phyloP scores from a whole-genome alignment of 2,888 invertebrate genomes.

The Mechanitis messenoides region DNA sequence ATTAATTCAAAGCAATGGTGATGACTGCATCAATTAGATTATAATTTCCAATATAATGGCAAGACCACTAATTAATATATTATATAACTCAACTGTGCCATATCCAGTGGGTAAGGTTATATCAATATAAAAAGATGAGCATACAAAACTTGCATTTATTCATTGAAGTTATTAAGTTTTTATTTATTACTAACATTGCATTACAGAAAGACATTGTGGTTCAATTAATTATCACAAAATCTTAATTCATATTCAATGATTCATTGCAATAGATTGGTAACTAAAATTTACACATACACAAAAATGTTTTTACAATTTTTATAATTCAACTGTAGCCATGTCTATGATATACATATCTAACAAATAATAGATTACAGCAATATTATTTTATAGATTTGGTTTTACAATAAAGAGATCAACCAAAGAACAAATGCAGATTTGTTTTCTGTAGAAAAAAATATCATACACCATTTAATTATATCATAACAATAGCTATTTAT shows the following conservation, averaged over 20 bases:
- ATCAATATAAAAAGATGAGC: constrained; percentile 55
- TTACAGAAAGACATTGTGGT: constrained; percentile 46
- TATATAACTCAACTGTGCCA: constrained; percentile 11
- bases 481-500: constrained; percentile 72
- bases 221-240: constrained; percentile 38
- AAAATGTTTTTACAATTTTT: constrained; percentile 15
- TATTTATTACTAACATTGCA: constrained; percentile 61
- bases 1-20: neutral
- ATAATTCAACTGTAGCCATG: constrained; percentile 12
- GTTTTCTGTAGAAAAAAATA: constrained; percentile 69
- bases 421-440: constrained; percentile 69
- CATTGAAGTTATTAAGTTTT: constrained; percentile 57
- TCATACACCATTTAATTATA: constrained; percentile 68
- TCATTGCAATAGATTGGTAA: constrained; percentile 22
- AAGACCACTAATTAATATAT: constrained; percentile 10
- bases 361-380: constrained; percentile 18
- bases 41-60: constrained; percentile 13
- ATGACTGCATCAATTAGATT: neutral
- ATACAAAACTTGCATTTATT: constrained; percentile 60
- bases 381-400: constrained; percentile 25
- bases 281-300: constrained; percentile 22
- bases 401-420: constrained; percentile 37
- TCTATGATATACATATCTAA: constrained; percentile 18
- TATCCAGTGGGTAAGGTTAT: constrained; percentile 40
- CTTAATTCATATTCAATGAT: constrained; percentile 12